Evolutionary conservation across 2,797 vertebrate species (phyloP), one percentile per base, ranked within the genome.

Genomic region (Apogon hyalosoma): DNA sequence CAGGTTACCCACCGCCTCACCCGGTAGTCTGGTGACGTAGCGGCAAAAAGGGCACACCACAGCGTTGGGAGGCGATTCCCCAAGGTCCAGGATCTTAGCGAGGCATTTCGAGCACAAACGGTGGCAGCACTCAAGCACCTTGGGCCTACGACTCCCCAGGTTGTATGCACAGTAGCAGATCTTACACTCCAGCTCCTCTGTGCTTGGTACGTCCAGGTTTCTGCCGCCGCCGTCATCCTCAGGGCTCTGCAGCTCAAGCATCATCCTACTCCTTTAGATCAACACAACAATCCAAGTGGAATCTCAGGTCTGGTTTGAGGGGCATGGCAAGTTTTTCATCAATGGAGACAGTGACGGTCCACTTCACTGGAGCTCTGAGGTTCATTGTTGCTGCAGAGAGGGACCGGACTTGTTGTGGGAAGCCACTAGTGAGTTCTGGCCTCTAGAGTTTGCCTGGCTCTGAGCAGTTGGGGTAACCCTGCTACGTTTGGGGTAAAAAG

Each of bases 21-120:
- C 93, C 0, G 94, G 94, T 73, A 98, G 88, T 42, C 93, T 91
- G 0, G 97, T 98, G 79, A 95, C 84, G 8, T 93, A 96, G 79
- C 97, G 95, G 83, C 97, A 99, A 85, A 99, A 99, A 0, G 98
- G 98, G 66, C 98, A 99, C 31, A 97, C 93, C 3, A 96, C 94
- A 14, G 92, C 87, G 8, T 93, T 90, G 0, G 94, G 95, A 0
- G 95, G 94, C 5, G 95, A 95, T 80, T 97, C 96, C 0, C 94
- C 96, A 0, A 97, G 94, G 88, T 96, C 95, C 67, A 97, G 91
- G 83, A 99, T 97, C 92, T 98, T 98, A 57, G 86, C 84, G 12
- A 99, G 94, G 82, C 98, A 99, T 88, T 95, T 98, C 89, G 95
- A 94, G 73, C 98, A 99, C 11, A 99, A 94, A n/a, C 95, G 92